These are phyloP conservation scores for Drosophila borborema DNA, from an alignment of 2,888 invertebrate species.

Conservation along the genomic window DNA sequence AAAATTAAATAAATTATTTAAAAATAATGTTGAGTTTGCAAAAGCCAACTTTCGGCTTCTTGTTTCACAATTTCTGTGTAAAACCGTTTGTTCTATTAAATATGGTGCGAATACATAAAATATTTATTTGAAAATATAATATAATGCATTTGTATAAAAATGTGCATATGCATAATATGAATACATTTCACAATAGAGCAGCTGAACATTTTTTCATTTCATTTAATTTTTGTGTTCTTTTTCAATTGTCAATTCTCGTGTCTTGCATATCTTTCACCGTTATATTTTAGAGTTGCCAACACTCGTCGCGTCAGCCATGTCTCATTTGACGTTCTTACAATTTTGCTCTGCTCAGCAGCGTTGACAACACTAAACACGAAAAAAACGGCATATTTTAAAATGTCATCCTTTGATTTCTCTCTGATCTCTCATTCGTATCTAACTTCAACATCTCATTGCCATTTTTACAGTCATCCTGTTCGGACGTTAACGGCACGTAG, in stretches of 20 bases:
- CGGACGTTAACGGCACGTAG: background rate
- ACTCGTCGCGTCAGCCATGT: fast-evolving
- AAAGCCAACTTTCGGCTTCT: background rate
- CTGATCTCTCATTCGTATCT: background rate
- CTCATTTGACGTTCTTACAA: too few species aligned
- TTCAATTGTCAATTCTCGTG: constrained; percentile 11
- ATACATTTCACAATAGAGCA: background rate
- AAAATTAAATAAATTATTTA: too few species aligned
- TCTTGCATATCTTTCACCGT: constrained; percentile 34
- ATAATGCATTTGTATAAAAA: background rate
- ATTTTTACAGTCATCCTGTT: constrained; percentile 1
- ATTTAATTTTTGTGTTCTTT: too few species aligned
- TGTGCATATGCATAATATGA: background rate
- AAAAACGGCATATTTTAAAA: background rate
- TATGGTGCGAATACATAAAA: background rate
- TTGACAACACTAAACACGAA: constrained; percentile 16
- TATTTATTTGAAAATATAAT: background rate
- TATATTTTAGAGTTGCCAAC: constrained; percentile 39
- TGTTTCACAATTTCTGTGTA: background rate
- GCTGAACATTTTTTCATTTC: background rate
- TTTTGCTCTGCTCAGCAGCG: background rate
- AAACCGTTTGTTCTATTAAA: background rate
- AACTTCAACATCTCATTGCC: background rate
- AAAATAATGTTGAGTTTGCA: background rate
- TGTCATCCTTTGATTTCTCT: background rate